Base-by-base conservation (phyloP, 2,113 vertebrate genomes). In the Elanus axillaris region DNA sequence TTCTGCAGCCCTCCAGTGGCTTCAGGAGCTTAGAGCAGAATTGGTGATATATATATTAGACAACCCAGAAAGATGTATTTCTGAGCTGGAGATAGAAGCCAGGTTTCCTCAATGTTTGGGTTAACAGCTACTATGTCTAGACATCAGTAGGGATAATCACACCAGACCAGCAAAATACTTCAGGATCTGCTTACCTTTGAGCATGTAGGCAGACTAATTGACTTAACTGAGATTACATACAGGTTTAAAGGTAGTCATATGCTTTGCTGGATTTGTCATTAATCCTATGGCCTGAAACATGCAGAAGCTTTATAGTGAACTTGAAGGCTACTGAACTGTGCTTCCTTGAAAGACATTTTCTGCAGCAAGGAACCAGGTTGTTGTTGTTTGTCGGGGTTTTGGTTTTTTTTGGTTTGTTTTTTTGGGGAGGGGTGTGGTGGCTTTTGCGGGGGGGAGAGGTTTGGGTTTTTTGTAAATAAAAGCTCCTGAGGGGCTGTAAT, bases 141-240 rank as follows among this genome's bases (percentile, higher is more conserved):
- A 32, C 52, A 60, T 91, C 83, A 48, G 52, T 42, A 89, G 43
- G 88, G 91, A 94, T 96, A 96, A 96, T 96, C 60, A 48, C 9
- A 69, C 56, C 72, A 94, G 64, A 68, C 83, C 88, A 91, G 80
- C 56, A 94, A 91, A 91, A 31, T 59, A 85, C 34, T 42, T 78
- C 40, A 60, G 62, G 89, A 96, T 91, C 84, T 96, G 29, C 86
- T 96, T 95, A 96, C 92, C 86, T 96, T 78, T 86, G 66, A 95
- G 95, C 88, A 86, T 56, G 34, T 45, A 93, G 71, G 55, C 76
- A 87, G 52, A 67, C 82, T 96, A 95, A 96, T 90, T 96, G 96
- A 94, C 88, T 97, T 96, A 96, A 63, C 72, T 40, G 86, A 96
- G 94, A 96, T 97, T 97, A 96, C 93, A 93, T 71, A 91, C 48